These are phyloP conservation scores for Malachius bipustulatus DNA, from an alignment of 2,888 invertebrate species.

Conservation along the genomic window DNA sequence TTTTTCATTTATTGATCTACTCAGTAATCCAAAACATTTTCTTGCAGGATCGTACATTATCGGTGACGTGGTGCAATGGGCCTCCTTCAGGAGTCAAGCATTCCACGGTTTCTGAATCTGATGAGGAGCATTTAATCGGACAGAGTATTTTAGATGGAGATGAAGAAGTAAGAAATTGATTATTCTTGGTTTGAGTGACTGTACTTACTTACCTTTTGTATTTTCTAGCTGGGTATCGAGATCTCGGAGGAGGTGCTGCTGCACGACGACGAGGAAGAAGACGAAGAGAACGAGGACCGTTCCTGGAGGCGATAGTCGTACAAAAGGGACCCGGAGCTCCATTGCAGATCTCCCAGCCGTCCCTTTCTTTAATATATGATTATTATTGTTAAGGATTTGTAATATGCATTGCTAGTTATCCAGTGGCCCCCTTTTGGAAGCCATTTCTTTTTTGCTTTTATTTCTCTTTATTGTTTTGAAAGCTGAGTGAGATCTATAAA, in stretches of 20 bases:
- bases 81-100: conserved; percentile 22
- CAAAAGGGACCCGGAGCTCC: no score
- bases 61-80: conserved; percentile 34
- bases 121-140: conserved; percentile 36
- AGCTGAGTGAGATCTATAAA: no score
- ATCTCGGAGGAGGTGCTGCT: conserved; percentile 55
- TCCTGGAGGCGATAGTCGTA: conserved; percentile 77
- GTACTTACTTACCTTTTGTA: background rate
- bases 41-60: conserved; percentile 33
- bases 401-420: no score
- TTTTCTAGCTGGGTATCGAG: conserved; percentile 31
- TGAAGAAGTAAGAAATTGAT: conserved; percentile 30
- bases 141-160: conserved; percentile 34
- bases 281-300: conserved; percentile 71
- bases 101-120: conserved; percentile 32
- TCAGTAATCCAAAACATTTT: no score
- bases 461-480: background rate
- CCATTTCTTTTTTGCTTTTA: background rate
- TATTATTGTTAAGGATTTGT: background rate
- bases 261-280: conserved; percentile 77
- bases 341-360: background rate
- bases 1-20: no score
- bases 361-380: background rate
- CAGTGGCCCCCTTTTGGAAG: no score
- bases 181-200: background rate